phyloP scores from a whole-genome alignment of 2,113 vertebrate genomes.

The Tyrannus savana region DNA sequence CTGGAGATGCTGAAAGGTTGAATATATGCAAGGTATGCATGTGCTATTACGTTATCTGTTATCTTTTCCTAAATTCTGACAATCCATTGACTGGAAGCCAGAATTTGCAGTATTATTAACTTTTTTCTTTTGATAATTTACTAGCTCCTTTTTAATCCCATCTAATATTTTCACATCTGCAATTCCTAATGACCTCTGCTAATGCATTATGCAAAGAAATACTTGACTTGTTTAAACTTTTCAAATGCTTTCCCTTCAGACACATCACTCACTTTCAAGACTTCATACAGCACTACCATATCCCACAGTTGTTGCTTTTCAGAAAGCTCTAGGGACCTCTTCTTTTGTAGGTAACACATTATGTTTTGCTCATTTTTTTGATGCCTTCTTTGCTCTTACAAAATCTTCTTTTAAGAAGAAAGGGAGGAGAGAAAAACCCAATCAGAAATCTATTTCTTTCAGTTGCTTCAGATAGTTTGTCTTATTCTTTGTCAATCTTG shows the following conservation, averaged over 20 bases:
- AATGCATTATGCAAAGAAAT: background rate
- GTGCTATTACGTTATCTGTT: background rate
- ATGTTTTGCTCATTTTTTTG: background rate
- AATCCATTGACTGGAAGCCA: background rate
- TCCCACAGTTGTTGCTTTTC: background rate
- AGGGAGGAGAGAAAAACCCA: background rate
- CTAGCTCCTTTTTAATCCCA: background rate
- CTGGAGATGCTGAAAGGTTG: background rate
- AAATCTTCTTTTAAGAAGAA: background rate
- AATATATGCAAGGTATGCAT: background rate
- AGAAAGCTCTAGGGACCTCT: background rate
- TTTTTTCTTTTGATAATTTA: background rate
- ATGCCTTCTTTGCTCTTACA: background rate
- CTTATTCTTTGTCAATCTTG: background rate
- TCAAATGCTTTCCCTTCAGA: background rate
- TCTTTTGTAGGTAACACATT: background rate
- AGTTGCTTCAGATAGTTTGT: background rate
- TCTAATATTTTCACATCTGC: background rate
- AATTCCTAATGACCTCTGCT: background rate
- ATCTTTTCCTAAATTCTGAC: background rate
- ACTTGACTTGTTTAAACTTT: background rate
- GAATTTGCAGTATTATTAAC: background rate
- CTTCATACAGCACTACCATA: background rate
- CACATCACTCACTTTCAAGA: background rate
- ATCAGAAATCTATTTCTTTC: background rate